Evolutionary conservation across 1,140 invertebrate species (phyloP).

Genomic region (Tribolium castaneum): DNA sequence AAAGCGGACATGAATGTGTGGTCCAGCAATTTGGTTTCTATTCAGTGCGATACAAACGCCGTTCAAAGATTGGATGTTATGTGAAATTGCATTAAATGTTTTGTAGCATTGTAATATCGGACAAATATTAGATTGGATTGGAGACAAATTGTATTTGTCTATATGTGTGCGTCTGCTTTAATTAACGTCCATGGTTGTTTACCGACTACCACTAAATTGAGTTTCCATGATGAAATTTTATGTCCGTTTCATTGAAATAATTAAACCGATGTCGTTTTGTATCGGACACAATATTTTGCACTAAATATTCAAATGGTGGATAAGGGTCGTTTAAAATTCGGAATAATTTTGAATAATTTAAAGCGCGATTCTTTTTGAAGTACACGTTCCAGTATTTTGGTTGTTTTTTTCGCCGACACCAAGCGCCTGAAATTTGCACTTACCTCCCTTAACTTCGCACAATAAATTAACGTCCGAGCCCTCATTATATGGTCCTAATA

Average conservation of each 20-base stretch:
- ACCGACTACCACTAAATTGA: slow-evolving; percentile 11
- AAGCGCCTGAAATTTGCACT: slow-evolving; percentile 59
- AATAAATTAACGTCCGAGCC: slow-evolving; percentile 83
- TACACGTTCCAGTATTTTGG: background rate
- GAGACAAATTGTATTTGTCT: slow-evolving; percentile 19
- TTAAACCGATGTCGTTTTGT: slow-evolving; percentile 47
- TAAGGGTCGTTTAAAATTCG: slow-evolving; percentile 43
- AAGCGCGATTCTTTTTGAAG: background rate
- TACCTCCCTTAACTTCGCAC: slow-evolving; percentile 91
- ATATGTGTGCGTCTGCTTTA: slow-evolving; percentile 7
- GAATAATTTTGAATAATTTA: slow-evolving; percentile 50
- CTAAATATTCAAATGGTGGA: slow-evolving; percentile 49
- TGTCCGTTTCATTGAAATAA: slow-evolving; percentile 44
- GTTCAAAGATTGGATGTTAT: background rate
- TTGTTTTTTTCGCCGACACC: background rate
- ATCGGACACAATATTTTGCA: slow-evolving; percentile 45
- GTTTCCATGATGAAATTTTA: slow-evolving; percentile 43
- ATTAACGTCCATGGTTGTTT: slow-evolving; percentile 20
- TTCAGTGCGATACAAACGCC: background rate
- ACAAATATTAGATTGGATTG: slow-evolving; percentile 1
- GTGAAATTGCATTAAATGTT: background rate
- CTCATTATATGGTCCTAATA: slow-evolving; percentile 88
- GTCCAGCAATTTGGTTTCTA: background rate
- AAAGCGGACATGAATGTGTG: background rate
- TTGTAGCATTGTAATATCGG: background rate